Conservation (phyloP, 2,113 vertebrate genomes). For the Cettia cetti region DNA sequence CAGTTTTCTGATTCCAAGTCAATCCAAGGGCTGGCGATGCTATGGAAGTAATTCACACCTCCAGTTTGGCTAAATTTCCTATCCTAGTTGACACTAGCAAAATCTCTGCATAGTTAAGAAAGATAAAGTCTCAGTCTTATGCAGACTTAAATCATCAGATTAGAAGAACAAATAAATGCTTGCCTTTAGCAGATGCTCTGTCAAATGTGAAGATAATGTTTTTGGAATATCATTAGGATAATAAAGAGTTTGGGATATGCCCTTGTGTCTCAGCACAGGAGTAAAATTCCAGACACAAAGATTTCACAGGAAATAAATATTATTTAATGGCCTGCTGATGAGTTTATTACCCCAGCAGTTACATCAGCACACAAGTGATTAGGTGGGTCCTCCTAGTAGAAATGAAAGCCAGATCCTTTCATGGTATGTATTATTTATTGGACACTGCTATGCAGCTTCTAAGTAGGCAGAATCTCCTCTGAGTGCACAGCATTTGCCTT, state of each 20-base stretch:
- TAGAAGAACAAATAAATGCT: neutral
- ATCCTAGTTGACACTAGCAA: neutral
- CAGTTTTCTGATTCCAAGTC: neutral
- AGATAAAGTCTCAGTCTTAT: neutral
- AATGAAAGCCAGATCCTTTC: neutral
- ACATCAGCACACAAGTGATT: neutral
- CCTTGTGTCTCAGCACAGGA: neutral
- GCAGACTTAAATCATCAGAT: neutral
- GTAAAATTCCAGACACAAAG: neutral
- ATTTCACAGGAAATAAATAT: neutral
- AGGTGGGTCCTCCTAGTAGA: neutral
- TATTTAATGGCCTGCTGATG: neutral
- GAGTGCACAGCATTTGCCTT: neutral
- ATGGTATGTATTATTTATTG: neutral
- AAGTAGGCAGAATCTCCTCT: neutral
- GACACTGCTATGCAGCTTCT: neutral
- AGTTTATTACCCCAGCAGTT: neutral
- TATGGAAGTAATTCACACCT: neutral
- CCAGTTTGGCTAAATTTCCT: neutral
- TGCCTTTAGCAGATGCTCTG: neutral
- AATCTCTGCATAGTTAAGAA: neutral
- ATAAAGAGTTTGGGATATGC: neutral
- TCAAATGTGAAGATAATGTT: neutral
- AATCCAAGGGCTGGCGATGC: neutral
- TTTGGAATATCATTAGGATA: neutral